These are phyloP conservation scores for Schizopygopsis malacanthus DNA, from an alignment of 2,797 vertebrate species.

Conservation along the genomic window DNA sequence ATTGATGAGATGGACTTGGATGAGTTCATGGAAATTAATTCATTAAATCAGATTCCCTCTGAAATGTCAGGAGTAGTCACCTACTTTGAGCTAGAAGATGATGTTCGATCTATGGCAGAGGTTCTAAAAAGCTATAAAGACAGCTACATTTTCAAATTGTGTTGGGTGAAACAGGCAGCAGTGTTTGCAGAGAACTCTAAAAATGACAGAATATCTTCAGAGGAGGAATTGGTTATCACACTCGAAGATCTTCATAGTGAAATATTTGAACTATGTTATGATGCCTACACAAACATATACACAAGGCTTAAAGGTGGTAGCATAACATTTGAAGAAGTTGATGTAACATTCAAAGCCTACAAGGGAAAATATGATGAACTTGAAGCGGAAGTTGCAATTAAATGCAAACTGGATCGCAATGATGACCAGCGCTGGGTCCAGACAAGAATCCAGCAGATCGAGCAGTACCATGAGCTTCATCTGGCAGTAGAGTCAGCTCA, in stretches of 20 bases:
- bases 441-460: conserved; percentile 83
- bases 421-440: conserved; percentile 78
- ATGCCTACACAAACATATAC: conserved; percentile 72
- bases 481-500: conserved; percentile 81
- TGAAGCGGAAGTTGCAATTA: conserved; percentile 71
- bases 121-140: conserved; percentile 71
- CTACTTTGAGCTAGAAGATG: conserved; percentile 77
- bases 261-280: conserved; percentile 75
- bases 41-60: conserved; percentile 40
- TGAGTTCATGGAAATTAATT: conserved; percentile 71
- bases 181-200: not conserved
- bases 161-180: conserved; percentile 80
- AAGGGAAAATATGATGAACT: conserved; percentile 77
- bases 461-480: conserved; percentile 90
- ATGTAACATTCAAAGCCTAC: conserved; percentile 78
- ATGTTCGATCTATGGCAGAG: conserved; percentile 72
- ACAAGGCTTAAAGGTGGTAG: conserved; percentile 75
- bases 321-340: conserved; percentile 81
- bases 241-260: conserved; percentile 49
- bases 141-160: conserved; percentile 81
- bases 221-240: not conserved
- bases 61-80: conserved; percentile 55
- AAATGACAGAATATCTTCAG: not conserved
- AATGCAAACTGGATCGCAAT: conserved; percentile 69
- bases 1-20: conserved; percentile 70